These are phyloP conservation scores for Drosophila repleta DNA, from an alignment of 1,140 invertebrate genomes.

Conservation along the genomic window DNA sequence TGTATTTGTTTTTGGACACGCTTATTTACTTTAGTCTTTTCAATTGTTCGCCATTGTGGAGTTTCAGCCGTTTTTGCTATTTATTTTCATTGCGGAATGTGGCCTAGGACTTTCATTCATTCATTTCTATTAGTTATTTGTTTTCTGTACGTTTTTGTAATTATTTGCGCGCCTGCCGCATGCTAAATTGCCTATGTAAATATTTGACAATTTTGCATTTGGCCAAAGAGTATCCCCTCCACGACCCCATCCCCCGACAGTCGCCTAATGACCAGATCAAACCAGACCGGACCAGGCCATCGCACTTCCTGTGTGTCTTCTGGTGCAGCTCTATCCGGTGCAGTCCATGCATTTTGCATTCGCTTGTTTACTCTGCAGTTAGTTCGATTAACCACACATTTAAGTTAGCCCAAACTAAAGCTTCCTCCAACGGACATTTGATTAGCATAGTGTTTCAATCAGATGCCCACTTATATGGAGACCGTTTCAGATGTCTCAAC, in stretches of 20 bases:
- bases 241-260: not conserved
- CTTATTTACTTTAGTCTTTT: slow-evolving; percentile 57
- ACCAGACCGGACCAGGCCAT: slow-evolving; percentile 8
- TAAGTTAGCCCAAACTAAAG: slow-evolving; percentile 26
- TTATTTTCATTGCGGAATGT: slow-evolving; percentile 50
- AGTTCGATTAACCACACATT: slow-evolving; percentile 71
- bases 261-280: slow-evolving; percentile 38
- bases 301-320: slow-evolving; percentile 39
- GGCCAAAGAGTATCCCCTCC: slow-evolving; percentile 55
- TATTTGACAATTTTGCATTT: slow-evolving; percentile 82
- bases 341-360: slow-evolving; percentile 46
- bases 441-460: not conserved
- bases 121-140: slow-evolving; percentile 78
- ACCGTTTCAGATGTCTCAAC: no score
- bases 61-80: slow-evolving; percentile 15
- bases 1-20: slow-evolving; percentile 36
- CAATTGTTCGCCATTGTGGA: slow-evolving; percentile 60
- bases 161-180: slow-evolving; percentile 79
- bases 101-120: slow-evolving; percentile 43
- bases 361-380: slow-evolving; percentile 65
- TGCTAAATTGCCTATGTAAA: slow-evolving; percentile 80
- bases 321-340: slow-evolving; percentile 29
- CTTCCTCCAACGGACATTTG: not conserved
- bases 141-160: slow-evolving; percentile 81
- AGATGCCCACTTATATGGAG: no score